Conservation (phyloP, 2,888 invertebrate species). For the Neria commutata region DNA sequence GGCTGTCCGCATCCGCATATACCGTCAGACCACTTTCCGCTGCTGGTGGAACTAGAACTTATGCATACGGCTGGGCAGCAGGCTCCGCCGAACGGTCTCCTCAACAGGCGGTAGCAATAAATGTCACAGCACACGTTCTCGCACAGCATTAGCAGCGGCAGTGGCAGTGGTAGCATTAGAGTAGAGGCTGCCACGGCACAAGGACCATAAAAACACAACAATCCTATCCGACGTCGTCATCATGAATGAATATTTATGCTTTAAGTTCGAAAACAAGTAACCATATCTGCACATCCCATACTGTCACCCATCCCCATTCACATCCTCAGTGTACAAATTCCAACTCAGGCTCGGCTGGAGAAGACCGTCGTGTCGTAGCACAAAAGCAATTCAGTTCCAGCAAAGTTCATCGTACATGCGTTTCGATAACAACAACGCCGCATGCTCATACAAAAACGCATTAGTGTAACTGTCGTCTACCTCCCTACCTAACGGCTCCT, state of each 20-base stretch:
- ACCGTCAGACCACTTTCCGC: conserved; percentile 94
- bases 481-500: no score
- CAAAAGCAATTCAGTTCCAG: background rate
- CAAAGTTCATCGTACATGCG: background rate
- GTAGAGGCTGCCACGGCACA: conserved; percentile 31
- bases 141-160: conserved; percentile 21
- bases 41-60: conserved; percentile 90
- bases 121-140: conserved; percentile 36
- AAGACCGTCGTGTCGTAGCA: no score
- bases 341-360: background rate
- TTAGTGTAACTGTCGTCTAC: no score
- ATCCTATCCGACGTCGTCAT: conserved; percentile 36
- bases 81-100: conserved; percentile 77
- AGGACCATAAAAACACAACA: conserved; percentile 35
- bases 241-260: conserved; percentile 29
- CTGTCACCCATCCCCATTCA: background rate
- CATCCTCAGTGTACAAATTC: background rate
- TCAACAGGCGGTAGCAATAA: conserved; percentile 83
- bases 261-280: conserved; percentile 12
- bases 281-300: background rate
- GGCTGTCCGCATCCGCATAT: conserved; percentile 98
- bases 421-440: no score
- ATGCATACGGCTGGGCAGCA: conserved; percentile 75
- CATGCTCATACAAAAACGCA: no score
- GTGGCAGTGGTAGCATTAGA: conserved; percentile 25